Evolutionary conservation across 2,888 invertebrate genomes (phyloP).

Genomic region (Julus scanicus): DNA sequence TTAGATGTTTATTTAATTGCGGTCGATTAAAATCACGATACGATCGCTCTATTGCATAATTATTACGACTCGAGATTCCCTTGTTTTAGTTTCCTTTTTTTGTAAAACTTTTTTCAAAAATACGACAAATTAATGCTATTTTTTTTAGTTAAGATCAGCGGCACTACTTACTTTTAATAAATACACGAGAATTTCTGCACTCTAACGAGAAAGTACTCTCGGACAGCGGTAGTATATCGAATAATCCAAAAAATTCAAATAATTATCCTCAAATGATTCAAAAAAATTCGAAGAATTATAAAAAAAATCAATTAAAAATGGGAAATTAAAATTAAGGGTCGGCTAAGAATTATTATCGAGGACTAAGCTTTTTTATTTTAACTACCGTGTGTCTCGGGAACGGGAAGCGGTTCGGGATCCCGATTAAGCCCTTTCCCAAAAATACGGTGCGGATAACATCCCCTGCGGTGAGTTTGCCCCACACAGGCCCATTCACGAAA

Average conservation of each 20-base stretch:
- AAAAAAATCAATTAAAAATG: too few species aligned
- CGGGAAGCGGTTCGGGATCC: not conserved
- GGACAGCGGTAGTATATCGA: conserved; percentile 12
- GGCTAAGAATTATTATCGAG: not conserved
- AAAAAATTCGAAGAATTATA: too few species aligned
- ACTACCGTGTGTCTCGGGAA: not conserved
- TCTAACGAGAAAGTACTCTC: conserved; percentile 25
- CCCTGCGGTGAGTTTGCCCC: too few species aligned
- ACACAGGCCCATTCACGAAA: too few species aligned
- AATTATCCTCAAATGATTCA: too few species aligned
- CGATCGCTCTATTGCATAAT: conserved; percentile 13
- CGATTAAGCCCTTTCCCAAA: too few species aligned
- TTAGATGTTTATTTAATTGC: too few species aligned
- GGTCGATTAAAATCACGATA: not conserved
- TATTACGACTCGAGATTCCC: conserved; percentile 33
- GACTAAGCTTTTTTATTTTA: not conserved
- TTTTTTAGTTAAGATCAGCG: not conserved
- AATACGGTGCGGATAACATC: too few species aligned
- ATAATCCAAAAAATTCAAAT: not conserved
- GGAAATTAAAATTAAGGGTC: not conserved
- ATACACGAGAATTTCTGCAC: conserved; percentile 33
- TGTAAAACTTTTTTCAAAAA: not conserved
- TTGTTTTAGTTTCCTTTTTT: not conserved
- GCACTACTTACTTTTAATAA: conserved; percentile 26
- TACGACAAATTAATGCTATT: not conserved